phyloP scores from a whole-genome alignment of 2,797 vertebrate genomes.

The Muscicapa striata region DNA sequence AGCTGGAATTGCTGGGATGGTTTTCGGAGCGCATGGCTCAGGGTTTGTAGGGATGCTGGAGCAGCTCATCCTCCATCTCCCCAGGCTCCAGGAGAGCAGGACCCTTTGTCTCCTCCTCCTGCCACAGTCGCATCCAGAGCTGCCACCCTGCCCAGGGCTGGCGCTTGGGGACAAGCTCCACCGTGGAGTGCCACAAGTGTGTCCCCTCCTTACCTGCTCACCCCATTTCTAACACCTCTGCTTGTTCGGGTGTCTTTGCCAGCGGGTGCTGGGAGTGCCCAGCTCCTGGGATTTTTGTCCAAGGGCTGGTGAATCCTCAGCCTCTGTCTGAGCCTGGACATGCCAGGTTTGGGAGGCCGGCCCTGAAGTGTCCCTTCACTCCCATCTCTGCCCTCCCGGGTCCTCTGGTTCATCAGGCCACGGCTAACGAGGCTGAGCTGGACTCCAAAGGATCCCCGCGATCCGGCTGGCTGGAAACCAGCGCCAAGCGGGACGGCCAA shows the following conservation, averaged over 20 bases:
- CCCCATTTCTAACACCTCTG: not conserved
- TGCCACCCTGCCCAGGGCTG: not conserved
- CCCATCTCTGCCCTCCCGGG: not conserved
- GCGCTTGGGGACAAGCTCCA: not conserved
- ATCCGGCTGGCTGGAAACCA: not conserved
- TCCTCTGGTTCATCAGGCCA: not conserved
- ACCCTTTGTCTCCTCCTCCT: not conserved
- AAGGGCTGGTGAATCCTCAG: not conserved
- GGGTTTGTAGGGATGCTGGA: not conserved
- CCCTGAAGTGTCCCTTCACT: rapidly evolving
- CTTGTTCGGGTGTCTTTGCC: not conserved
- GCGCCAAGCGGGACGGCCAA: not conserved
- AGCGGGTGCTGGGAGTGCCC: not conserved
- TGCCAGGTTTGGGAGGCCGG: rapidly evolving
- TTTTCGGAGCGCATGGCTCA: rapidly evolving
- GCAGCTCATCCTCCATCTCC: not conserved
- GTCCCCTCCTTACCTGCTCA: not conserved
- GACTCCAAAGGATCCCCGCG: not conserved
- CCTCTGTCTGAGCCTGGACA: not conserved
- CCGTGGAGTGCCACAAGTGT: rapidly evolving
- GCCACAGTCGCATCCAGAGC: not conserved
- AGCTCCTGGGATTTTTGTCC: not conserved
- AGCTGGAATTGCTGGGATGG: not conserved
- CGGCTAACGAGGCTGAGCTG: not conserved
- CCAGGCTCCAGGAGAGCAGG: not conserved